Evolutionary conservation across 2,113 vertebrate genomes (phyloP).

Genomic region (Tretioscincus oriximinensis): DNA sequence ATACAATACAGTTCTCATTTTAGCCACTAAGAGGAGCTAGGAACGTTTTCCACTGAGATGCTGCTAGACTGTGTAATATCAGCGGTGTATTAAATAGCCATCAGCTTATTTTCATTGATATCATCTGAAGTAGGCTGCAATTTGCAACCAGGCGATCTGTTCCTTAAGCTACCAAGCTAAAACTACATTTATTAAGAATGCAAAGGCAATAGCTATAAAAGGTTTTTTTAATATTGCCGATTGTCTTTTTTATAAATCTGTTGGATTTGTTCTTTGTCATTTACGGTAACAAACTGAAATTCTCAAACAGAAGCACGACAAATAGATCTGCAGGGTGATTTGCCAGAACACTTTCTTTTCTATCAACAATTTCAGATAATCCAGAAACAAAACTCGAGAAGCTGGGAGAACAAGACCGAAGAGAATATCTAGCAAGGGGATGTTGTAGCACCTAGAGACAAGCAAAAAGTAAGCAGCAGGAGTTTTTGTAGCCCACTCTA

Average conservation of each 20-base stretch:
- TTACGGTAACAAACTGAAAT: not conserved
- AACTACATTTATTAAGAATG: not conserved
- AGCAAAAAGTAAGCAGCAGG: too few species aligned
- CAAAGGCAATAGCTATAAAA: not conserved
- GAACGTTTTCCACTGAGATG: not conserved
- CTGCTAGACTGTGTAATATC: not conserved
- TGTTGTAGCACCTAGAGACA: too few species aligned
- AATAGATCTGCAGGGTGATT: not conserved
- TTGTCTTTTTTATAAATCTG: not conserved
- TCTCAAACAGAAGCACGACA: not conserved
- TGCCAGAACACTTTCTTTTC: not conserved
- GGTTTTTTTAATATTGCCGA: not conserved
- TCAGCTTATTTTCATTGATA: not conserved
- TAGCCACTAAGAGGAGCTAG: not conserved
- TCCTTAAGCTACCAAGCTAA: not conserved
- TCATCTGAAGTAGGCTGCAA: constrained; percentile 1
- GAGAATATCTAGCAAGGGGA: not conserved
- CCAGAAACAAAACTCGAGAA: not conserved
- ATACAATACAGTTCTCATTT: not conserved
- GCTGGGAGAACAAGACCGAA: not conserved
- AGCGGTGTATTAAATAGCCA: not conserved
- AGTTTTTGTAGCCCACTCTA: too few species aligned
- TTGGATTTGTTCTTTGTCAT: not conserved
- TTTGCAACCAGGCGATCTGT: not conserved
- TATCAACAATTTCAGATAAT: not conserved